Evolutionary conservation across 2,888 invertebrate genomes (phyloP).

Genomic region (Dexiosoma caninum): DNA sequence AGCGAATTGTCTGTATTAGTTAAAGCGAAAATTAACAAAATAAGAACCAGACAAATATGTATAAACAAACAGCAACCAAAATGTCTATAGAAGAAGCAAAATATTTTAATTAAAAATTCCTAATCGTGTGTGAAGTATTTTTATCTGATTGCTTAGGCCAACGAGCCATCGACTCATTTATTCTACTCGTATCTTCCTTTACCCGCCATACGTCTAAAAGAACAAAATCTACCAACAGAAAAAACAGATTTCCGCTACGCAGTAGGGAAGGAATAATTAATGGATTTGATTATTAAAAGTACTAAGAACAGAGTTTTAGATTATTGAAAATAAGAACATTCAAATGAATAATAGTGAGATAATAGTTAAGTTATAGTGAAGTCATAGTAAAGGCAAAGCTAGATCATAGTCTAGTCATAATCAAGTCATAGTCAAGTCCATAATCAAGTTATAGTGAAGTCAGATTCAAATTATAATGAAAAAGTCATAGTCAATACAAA

Average conservation of each 20-base stretch:
- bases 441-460: neutral
- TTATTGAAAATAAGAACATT: too few relatives aligned
- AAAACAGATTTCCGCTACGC: neutral
- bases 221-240: neutral
- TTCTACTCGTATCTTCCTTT: slow-evolving; percentile 19
- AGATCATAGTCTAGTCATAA: neutral
- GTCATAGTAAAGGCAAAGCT: too few relatives aligned
- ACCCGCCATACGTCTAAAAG: neutral
- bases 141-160: slow-evolving; percentile 68
- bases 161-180: slow-evolving; percentile 61
- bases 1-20: slow-evolving; percentile 23
- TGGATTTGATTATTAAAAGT: too few relatives aligned
- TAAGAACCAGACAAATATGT: slow-evolving; percentile 21
- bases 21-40: slow-evolving; percentile 32
- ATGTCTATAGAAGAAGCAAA: slow-evolving; percentile 69
- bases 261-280: neutral
- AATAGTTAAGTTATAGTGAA: neutral
- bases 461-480: neutral
- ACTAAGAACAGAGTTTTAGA: too few relatives aligned
- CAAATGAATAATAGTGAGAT: too few relatives aligned
- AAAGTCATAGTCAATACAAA: neutral
- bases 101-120: slow-evolving; percentile 79
- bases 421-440: neutral
- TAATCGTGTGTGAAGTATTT: slow-evolving; percentile 78
- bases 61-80: slow-evolving; percentile 32